These are phyloP conservation scores for Pseudorhiza aurosa DNA, from an alignment of 30 jellyfish, hydroid and myxozoan species.

Conservation along the genomic window DNA sequence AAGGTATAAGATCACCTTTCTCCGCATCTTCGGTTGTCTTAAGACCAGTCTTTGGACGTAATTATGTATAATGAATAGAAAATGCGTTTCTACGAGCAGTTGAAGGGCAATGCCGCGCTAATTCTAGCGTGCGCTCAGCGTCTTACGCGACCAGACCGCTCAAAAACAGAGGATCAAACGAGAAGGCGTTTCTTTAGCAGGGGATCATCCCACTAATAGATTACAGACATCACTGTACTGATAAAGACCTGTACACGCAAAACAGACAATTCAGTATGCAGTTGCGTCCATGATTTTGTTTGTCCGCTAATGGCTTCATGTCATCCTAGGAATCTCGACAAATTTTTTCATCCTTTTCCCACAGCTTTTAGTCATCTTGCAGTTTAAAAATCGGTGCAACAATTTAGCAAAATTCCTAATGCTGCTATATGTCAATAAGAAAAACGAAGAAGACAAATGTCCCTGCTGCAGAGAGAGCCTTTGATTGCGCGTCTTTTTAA, in stretches of 20 bases:
- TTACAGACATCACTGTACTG: neutral
- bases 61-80: neutral
- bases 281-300: no score
- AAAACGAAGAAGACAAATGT: no score
- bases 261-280: neutral
- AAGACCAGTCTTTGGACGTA: neutral
- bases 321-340: no score
- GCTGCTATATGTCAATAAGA: no score
- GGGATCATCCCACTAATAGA: constrained; percentile 22
- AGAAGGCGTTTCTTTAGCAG: neutral
- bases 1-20: neutral
- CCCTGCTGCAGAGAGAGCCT: no score
- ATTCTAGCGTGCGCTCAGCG: constrained; percentile 43
- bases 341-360: no score
- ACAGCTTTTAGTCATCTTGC: no score
- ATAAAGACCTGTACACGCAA: neutral
- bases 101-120: neutral
- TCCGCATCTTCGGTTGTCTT: constrained; percentile 13
- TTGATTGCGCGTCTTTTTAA: no score
- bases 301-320: no score
- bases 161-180: constrained; percentile 8
- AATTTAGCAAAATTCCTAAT: no score
- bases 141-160: constrained; percentile 3
- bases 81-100: constrained; percentile 4
- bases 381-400: no score